A percentile compares a stretch with the other conserved stretches of the same genome.
phyloP scores from a whole-genome alignment of 2,888 invertebrate genomes.

The Pheosia gnoma region DNA sequence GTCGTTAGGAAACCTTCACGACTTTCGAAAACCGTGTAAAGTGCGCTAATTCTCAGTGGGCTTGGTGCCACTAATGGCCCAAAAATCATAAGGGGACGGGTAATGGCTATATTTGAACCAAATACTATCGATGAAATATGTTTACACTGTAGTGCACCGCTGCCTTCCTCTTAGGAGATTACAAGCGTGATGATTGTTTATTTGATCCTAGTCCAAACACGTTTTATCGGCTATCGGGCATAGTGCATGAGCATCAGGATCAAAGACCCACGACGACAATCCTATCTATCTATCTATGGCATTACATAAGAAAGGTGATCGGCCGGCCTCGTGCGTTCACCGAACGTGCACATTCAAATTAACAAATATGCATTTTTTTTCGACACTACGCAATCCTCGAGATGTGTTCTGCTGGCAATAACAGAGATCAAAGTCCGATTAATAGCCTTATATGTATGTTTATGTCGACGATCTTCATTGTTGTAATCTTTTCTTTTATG shows the following conservation, averaged over 20 bases:
- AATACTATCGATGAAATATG: too few relatives aligned
- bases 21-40: too few relatives aligned
- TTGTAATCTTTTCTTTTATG: neutral
- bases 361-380: conserved; percentile 49
- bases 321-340: conserved; percentile 79
- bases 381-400: conserved; percentile 36
- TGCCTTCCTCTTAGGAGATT: too few relatives aligned
- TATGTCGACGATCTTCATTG: neutral
- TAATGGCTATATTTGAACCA: too few relatives aligned
- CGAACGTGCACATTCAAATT: conserved; percentile 62
- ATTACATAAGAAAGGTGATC: conserved; percentile 77
- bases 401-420: conserved; percentile 34
- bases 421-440: conserved; percentile 34
- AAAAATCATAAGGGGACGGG: too few relatives aligned
- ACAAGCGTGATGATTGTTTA: too few relatives aligned
- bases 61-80: too few relatives aligned
- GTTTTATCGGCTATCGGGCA: conserved; percentile 38
- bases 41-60: too few relatives aligned
- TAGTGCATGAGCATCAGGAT: conserved; percentile 56
- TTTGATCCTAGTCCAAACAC: conserved; percentile 20
- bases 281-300: conserved; percentile 51
- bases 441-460: conserved; percentile 7
- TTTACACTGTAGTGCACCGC: too few relatives aligned
- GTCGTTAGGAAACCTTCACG: too few relatives aligned
- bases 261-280: conserved; percentile 55